Conservation (phyloP, 2,888 invertebrate species). For the Calameuta filiformis region DNA sequence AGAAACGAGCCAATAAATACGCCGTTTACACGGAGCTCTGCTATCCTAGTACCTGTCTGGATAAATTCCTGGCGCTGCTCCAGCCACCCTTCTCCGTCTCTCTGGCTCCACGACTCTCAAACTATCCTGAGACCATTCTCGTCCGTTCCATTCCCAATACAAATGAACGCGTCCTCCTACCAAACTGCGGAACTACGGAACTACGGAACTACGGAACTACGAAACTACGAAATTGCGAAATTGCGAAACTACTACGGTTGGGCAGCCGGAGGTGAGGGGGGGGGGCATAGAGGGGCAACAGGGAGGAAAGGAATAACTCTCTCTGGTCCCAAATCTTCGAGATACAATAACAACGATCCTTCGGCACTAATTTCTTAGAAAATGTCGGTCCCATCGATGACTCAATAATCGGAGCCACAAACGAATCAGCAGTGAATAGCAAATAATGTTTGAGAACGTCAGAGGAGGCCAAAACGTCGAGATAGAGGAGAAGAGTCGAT, state of each 20-base stretch:
- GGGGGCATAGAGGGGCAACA: too few species aligned
- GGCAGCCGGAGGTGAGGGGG: too few species aligned
- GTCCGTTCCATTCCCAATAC: slow-evolving; percentile 45
- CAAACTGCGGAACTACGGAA: slow-evolving; percentile 40
- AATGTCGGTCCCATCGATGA: too few species aligned
- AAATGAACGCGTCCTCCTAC: slow-evolving; percentile 43
- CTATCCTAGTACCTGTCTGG: slow-evolving; percentile 27
- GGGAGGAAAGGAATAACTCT: too few species aligned
- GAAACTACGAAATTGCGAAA: slow-evolving; percentile 32
- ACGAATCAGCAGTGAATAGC: too few species aligned
- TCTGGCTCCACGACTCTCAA: slow-evolving; percentile 26
- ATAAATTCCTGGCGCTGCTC: slow-evolving; percentile 58
- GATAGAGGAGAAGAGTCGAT: too few species aligned
- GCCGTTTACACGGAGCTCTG: slow-evolving; percentile 44
- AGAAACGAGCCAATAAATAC: slow-evolving; percentile 54
- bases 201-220: slow-evolving; percentile 44
- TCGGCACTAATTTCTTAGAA: too few species aligned
- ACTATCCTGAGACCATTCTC: slow-evolving; percentile 36
- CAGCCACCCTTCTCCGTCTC: slow-evolving; percentile 38
- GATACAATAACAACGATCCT: too few species aligned
- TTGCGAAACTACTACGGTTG: slow-evolving; percentile 8
- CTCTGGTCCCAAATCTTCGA: too few species aligned
- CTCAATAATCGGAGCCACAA: too few species aligned
- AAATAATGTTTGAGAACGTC: too few species aligned
- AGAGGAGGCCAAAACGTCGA: too few species aligned